Conservation (phyloP, 1,140 invertebrate species). For the Oncopodura yosiiana region DNA sequence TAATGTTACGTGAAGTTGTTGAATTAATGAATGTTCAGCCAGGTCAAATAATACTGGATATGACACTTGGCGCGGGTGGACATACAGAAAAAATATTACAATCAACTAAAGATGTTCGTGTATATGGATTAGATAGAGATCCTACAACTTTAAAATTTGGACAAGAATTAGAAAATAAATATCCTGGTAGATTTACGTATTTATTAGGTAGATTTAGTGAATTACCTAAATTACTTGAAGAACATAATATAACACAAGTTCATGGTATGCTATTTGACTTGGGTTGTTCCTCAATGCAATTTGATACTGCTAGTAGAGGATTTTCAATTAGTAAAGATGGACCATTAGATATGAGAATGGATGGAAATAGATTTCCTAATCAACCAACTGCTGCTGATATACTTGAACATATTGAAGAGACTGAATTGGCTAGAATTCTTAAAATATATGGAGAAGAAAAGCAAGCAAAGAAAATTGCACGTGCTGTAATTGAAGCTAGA, state of each 20-base stretch:
- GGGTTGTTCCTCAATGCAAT: slow-evolving; percentile 94
- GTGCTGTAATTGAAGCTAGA: slow-evolving; percentile 76
- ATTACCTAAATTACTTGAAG: slow-evolving; percentile 55
- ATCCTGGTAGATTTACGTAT: slow-evolving; percentile 60
- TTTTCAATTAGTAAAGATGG: slow-evolving; percentile 76
- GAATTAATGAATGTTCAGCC: slow-evolving; percentile 53
- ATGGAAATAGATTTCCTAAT: slow-evolving; percentile 57
- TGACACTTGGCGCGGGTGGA: slow-evolving; percentile 93
- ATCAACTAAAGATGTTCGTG: slow-evolving; percentile 44
- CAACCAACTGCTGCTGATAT: slow-evolving; percentile 76
- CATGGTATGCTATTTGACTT: slow-evolving; percentile 87
- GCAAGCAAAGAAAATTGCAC: slow-evolving; percentile 71
- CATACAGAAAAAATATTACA: slow-evolving; percentile 59
- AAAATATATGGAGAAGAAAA: slow-evolving; percentile 88
- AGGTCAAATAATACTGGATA: slow-evolving; percentile 55
- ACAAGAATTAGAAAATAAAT: slow-evolving; percentile 50
- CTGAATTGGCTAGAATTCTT: slow-evolving; percentile 69
- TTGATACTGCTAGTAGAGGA: slow-evolving; percentile 67
- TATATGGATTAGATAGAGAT: slow-evolving; percentile 83
- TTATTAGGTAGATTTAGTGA: slow-evolving; percentile 81
- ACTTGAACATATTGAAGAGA: slow-evolving; percentile 63
- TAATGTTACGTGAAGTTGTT: slow-evolving; percentile 60
- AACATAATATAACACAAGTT: slow-evolving; percentile 51
- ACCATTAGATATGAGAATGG: slow-evolving; percentile 93
- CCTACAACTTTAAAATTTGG: slow-evolving; percentile 62